Conservation (phyloP, 2,113 vertebrate genomes). For the Lipophrys pholis region DNA sequence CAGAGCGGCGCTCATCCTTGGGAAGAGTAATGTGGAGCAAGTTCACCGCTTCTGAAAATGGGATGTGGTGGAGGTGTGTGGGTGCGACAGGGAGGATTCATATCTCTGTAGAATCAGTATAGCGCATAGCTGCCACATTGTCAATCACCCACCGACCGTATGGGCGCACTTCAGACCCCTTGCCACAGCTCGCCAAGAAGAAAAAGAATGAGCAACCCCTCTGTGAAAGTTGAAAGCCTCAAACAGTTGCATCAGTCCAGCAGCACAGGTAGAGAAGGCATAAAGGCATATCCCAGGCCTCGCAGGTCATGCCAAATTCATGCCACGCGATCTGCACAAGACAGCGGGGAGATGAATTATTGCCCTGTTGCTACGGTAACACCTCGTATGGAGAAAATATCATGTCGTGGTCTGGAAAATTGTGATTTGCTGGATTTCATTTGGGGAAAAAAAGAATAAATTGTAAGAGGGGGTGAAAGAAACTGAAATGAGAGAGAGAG, state of each 20-base stretch:
- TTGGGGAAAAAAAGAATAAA: constrained; percentile 50
- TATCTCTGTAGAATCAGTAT: constrained; percentile 21
- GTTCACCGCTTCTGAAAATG: background rate
- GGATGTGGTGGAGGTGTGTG: background rate
- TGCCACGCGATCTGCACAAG: constrained; percentile 59
- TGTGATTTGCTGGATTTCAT: constrained; percentile 73
- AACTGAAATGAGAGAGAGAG: constrained; percentile 9
- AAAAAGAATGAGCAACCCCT: constrained; percentile 16
- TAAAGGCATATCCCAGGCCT: constrained; percentile 37
- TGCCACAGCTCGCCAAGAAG: background rate
- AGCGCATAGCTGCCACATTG: constrained; percentile 6
- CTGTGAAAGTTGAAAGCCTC: background rate
- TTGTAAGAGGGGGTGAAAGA: constrained; percentile 16
- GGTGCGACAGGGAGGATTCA: constrained; percentile 18
- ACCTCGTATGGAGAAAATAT: constrained; percentile 65
- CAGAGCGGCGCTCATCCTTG: constrained; percentile 25
- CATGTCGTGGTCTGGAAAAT: constrained; percentile 61
- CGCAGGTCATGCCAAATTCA: constrained; percentile 69
- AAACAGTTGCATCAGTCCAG: constrained; percentile 19
- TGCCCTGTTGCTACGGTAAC: constrained; percentile 79
- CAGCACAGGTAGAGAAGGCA: constrained; percentile 33
- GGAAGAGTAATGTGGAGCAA: constrained; percentile 32
- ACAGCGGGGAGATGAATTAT: constrained; percentile 72
- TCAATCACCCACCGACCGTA: constrained; percentile 33
- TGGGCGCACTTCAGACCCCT: constrained; percentile 8